Evolutionary conservation across 2,888 invertebrate genomes (phyloP), one percentile per base, ranked within the genome.

Genomic region (Isoperla grammatica): DNA sequence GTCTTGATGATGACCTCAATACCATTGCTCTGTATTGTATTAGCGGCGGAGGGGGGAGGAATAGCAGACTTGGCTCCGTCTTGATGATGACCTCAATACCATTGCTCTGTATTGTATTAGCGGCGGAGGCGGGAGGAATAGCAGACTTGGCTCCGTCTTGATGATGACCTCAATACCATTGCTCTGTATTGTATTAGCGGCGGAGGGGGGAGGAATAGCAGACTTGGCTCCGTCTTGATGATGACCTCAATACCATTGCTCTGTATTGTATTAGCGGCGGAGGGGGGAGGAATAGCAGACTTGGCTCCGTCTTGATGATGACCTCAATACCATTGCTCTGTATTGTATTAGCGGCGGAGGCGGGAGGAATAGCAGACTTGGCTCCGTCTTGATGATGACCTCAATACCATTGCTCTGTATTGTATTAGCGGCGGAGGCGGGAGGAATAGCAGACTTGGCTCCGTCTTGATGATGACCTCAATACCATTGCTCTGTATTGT

Each of bases 181-280:
- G 29, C 49, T 29, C 49, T 50, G 15, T 50, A 46, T 46, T 50
- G 35, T 50, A 50, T 50, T 50, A 50, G 49, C 35, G 29, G 49
- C 15, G 29, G 8, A n/a, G n/a, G n/a, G n/a, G n/a, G n/a, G n/a
- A n/a, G n/a, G 22, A 22, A 46, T n/a, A 46, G 46, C 8, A 12
- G 45, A 15, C 45, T 19, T 22, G 46, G 11, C 13, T 42, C 42
- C 22, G n/a, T 20, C 22, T 46, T 46, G 46, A 46, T 46, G 46
- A 46, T 46, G 12, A n/a, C 17, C 46, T 46, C 22, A 46, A 46
- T 46, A n/a, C 46, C 22, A 12, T 9, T 19, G 29, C 49, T 29
- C 49, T 50, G 15, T 50, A 46, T 46, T 50, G 35, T 50, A 50
- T 50, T 50, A 50, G 49, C 35, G 29, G 49, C 15, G 29, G 8